Evolutionary conservation across 1,140 invertebrate species (phyloP), one percentile per base, ranked within the genome.

Genomic region (Aradophagus sp.): DNA sequence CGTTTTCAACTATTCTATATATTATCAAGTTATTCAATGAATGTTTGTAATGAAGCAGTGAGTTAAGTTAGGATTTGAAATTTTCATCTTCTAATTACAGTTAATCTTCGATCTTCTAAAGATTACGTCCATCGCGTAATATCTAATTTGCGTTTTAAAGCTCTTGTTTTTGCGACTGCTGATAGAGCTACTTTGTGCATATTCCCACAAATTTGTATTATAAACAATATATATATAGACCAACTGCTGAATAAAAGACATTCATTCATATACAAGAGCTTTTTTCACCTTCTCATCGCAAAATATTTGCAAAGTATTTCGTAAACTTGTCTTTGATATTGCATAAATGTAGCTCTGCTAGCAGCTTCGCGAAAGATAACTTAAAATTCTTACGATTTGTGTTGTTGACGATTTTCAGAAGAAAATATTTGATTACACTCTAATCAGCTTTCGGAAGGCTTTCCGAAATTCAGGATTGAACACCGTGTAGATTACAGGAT

Each of bases 401-500:
- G 26, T 16, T 29, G 12, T 73, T 74, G 55, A 55, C 59, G 29
- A 59, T 59, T 42, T 63, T 47, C 27, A 62, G 55, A 16, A 52
- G n/a, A 74, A 58, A 67, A 53, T 58, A 59, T 59, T 15, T 19
- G 31, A 44, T 44, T 75, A 84, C 35, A 84, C 65, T 69, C 76
- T 81, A 73, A 98, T 91, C 56, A 99, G 91, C 85, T 97, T 98
- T 79, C 97, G 96, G 86, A 99, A 99, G 23, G 98, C 97, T 88
- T 99, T 98, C 53, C 98, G 89, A 86, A 99, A 99, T 86, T 99
- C 98, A 2, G 96, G 94, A 87, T 99, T 99, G 88, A 99, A 99
- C 78, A 99, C 98, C 29, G 98, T 99, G 84, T 99, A 99, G 83
- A 99, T 99, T 62, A 99, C 93, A 2, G 97, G 97, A 87, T 99